Conservation (phyloP, 2,888 invertebrate species). For the Coleophora flavipennella region DNA sequence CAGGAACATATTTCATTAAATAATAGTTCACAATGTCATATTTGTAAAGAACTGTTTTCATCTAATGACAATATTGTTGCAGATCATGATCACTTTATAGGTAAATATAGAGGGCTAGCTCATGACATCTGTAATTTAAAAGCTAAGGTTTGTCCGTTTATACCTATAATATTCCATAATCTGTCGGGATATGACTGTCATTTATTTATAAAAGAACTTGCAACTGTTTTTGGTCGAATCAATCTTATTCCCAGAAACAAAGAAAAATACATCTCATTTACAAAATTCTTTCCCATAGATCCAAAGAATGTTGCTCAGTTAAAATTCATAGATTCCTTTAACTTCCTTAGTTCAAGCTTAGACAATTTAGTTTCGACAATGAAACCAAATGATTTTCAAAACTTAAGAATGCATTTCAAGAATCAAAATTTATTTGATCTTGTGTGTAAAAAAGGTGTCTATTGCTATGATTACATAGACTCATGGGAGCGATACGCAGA, state of each 20-base stretch:
- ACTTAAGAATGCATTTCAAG: constrained; percentile 2
- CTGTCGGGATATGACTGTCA: constrained; percentile 17
- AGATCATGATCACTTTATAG: constrained; percentile 13
- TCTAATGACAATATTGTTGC: neutral
- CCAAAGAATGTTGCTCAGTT: neutral
- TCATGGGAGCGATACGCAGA: constrained; percentile 7
- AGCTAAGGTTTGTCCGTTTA: constrained; percentile 8
- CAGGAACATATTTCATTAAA: neutral
- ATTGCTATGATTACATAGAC: constrained; percentile 10
- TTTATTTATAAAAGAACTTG: constrained; percentile 10
- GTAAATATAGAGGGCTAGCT: constrained; percentile 5
- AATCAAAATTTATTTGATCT: constrained; percentile 5
- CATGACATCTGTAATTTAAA: neutral
- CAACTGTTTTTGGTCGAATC: neutral
- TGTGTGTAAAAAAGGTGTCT: constrained; percentile 5
- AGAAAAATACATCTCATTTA: constrained; percentile 10
- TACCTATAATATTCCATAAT: constrained; percentile 19
- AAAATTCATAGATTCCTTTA: constrained; percentile 5
- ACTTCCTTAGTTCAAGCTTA: constrained; percentile 8
- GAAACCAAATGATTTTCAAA: constrained; percentile 1
- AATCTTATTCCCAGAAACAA: constrained; percentile 7
- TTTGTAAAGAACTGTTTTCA: constrained; percentile 1
- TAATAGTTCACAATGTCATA: constrained; percentile 3
- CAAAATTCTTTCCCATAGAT: constrained; percentile 3
- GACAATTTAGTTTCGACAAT: constrained; percentile 8